Base-by-base conservation (phyloP, 2,888 invertebrate species). In the Nomada hirtipes region DNA sequence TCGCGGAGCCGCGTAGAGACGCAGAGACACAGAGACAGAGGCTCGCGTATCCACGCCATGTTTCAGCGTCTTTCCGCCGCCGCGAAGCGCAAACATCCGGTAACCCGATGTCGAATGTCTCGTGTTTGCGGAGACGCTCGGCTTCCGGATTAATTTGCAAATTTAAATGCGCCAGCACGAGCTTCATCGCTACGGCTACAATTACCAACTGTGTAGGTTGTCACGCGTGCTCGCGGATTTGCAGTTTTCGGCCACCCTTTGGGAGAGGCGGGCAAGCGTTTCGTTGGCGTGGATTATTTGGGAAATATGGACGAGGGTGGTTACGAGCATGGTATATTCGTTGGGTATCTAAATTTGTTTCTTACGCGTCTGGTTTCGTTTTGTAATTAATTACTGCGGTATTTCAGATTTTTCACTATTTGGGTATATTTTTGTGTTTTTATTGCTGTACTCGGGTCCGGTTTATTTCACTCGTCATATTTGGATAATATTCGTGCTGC, bases 151-250 rank as follows among this genome's bases (percentile, higher is more conserved):
- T 87, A 85, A 87, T 83, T 87, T 82, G 77, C 83, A 82, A 86
- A 86, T 86, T 86, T 84, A 84, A 85, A 86, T 87, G 82, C 86
- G 73, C 76, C 59, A 57, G 57, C 80, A 86, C 77, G 84, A 57
- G 53, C 42, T 59, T 13, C 72, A 3, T 50, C 52, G 57, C 13
- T n/a, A 23, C 53, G 57, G 73, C 42, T 75, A 72, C 79, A 75
- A 79, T 82, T 72, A 75, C 67, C 67, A n/a, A 36, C 26, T 26
- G 75, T 53, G 75, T 68, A 72, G 74, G 53, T 80, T 76, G 68
- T 60, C 69, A 42, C 69, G 44, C 15, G 26, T 18, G 44, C 53
- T 52, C 29, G 18, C n/a, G 53, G 20, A 36, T 36, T 67, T 20
- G 36, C n/a, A 42, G 15, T 53, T 53, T 67, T 23, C 11, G 15